Conservation (phyloP, 2,113 vertebrate genomes). For the Indri indri region DNA sequence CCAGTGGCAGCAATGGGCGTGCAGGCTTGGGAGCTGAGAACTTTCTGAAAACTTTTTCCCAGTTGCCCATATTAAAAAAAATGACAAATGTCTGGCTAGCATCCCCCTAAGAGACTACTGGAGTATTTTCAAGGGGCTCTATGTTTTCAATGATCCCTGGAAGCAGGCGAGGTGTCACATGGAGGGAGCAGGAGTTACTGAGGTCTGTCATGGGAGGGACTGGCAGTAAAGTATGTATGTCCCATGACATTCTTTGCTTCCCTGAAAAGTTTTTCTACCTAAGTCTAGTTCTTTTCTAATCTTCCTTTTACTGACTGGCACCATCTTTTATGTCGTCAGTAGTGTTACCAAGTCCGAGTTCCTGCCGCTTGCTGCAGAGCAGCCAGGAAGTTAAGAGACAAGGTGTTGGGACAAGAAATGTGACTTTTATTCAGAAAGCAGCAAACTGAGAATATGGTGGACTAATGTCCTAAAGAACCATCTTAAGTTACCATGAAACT, state of each 20-base stretch:
- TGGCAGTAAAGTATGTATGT: neutral
- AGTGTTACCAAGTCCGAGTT: too few relatives aligned
- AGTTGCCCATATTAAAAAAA: neutral
- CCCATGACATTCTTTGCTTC: neutral
- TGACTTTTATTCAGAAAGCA: too few relatives aligned
- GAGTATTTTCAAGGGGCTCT: neutral
- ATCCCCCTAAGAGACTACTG: neutral
- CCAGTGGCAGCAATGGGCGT: neutral
- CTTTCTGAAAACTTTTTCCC: neutral
- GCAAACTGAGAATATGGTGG: too few relatives aligned
- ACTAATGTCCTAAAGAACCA: too few relatives aligned
- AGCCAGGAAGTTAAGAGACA: too few relatives aligned
- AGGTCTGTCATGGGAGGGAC: neutral
- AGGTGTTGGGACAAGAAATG: too few relatives aligned
- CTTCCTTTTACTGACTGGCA: too few relatives aligned
- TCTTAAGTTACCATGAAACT: too few relatives aligned
- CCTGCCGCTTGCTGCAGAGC: too few relatives aligned
- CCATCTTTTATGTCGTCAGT: too few relatives aligned
- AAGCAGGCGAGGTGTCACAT: neutral
- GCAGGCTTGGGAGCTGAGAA: neutral
- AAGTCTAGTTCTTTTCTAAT: neutral
- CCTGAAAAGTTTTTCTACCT: neutral
- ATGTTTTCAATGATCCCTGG: neutral
- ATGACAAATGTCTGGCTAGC: neutral
- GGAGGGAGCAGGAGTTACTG: neutral